Evolutionary conservation across 2,888 invertebrate genomes (phyloP).

Genomic region (Rhingia campestris): DNA sequence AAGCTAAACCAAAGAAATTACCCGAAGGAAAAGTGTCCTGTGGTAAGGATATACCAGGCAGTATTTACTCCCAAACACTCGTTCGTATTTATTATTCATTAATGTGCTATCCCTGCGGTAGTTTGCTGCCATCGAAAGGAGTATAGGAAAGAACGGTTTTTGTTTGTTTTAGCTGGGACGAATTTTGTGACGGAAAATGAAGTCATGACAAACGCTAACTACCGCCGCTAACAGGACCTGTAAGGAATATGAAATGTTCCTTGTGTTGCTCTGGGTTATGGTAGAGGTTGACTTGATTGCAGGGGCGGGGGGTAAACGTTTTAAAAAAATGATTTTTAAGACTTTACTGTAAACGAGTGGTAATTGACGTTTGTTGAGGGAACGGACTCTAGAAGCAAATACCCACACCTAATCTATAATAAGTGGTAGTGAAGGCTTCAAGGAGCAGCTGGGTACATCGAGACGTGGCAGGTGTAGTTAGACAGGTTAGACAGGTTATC

Average conservation of each 20-base stretch:
- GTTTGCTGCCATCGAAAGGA: slow-evolving; percentile 18
- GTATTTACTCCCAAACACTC: slow-evolving; percentile 58
- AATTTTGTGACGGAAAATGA: slow-evolving; percentile 25
- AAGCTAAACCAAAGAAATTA: slow-evolving; percentile 34
- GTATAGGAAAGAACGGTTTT: not conserved
- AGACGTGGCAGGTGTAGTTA: no score
- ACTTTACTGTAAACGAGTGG: no score
- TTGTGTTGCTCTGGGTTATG: no score
- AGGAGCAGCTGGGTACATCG: no score
- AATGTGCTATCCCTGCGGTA: slow-evolving; percentile 62
- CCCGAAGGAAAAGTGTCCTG: slow-evolving; percentile 13
- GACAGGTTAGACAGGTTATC: no score
- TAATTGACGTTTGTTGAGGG: no score
- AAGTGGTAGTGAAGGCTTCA: no score
- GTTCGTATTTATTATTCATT: slow-evolving; percentile 68
- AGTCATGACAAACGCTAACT: slow-evolving; percentile 40
- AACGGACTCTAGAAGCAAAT: no score
- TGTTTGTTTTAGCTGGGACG: not conserved
- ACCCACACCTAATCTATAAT: no score
- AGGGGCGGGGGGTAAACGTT: no score
- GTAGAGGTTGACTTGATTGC: no score
- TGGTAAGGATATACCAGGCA: slow-evolving; percentile 24
- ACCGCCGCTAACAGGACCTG: not conserved
- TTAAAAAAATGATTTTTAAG: no score
- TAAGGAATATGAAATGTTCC: not conserved